A percentile compares a stretch with the other conserved stretches of the same genome.
These are phyloP conservation scores for Tethya wilhelma DNA, from an alignment of 37 sponge, comb jelly and placozoan species.

Conservation along the genomic window DNA sequence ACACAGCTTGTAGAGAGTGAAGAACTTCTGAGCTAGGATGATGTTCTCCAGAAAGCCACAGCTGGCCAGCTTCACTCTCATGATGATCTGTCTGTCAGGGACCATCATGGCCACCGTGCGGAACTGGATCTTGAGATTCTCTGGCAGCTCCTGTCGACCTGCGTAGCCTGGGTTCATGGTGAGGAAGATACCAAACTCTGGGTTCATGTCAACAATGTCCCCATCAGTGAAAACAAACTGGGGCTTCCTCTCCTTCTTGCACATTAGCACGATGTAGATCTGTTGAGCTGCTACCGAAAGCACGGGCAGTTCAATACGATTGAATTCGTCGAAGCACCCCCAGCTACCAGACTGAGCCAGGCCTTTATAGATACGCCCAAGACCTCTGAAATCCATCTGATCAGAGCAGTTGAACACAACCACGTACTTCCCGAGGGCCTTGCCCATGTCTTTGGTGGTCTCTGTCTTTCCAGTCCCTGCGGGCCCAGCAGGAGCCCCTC, in stretches of 20 bases:
- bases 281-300: constrained; percentile 99
- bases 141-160: constrained; percentile 97
- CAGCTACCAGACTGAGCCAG: constrained; percentile 98
- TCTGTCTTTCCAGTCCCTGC: constrained; percentile 95
- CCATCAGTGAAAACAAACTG: constrained; percentile 98
- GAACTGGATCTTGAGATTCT: constrained; percentile 96
- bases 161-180: constrained; percentile 99
- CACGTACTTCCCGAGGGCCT: constrained; percentile 97
- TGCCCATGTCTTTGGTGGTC: constrained; percentile 98
- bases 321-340: constrained; percentile 99
- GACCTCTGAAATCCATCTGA: constrained; percentile 99
- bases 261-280: constrained; percentile 90
- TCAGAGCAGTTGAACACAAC: constrained; percentile 99
- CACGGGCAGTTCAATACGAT: constrained; percentile 96
- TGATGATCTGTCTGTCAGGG: constrained; percentile 97
- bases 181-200: constrained; percentile 98
- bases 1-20: constrained; percentile 96
- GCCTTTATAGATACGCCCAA: constrained; percentile 95
- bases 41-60: constrained; percentile 97
- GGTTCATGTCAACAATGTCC: constrained; percentile 92
- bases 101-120: constrained; percentile 99
- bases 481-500: constrained; percentile 99
- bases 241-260: constrained; percentile 96
- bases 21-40: constrained; percentile 91
- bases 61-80: constrained; percentile 92